Base-by-base conservation (phyloP, 2,888 invertebrate species). In the Rhamnusium bicolor region DNA sequence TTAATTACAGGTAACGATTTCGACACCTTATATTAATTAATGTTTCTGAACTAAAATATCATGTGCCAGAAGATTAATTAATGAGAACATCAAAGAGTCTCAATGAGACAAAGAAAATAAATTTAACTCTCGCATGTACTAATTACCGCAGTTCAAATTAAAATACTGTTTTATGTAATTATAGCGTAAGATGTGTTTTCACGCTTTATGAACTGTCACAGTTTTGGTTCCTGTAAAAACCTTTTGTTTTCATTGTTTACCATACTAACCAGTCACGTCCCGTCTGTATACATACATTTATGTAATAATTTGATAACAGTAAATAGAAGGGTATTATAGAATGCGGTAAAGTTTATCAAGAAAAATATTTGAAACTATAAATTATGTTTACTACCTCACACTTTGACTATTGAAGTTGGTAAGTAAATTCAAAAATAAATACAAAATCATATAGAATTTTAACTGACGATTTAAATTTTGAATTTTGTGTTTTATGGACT, bases 31-130 rank as follows among this genome's bases (percentile, higher is more conserved):
- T 71, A 65, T 65, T 71, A 71, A 71, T 71, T 65, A 71, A 71
- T 56, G 56, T 19, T 65, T 14, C 21, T 19, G 18, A 71, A 71
- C 71, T 65, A 51, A 65, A 71, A 65, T 71, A 60, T 65, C 56
- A 58, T 51, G 62, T 65, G 65, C 65, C 65, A 58, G 27, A 70
- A 58, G 32, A 71, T 63, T 65, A 71, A 65, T 71, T 65, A 71
- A 56, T 71, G 65, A 54, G 61, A 71, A 58, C 54, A 65, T 71
- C 65, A 71, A 65, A 71, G 71, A 63, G 58, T 18, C 51, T 49
- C 56, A 58, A 63, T 56, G 65, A 56, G 65, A 70, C 70, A 70
- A 70, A 65, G 70, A 58, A 70, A 65, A 70, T 70, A 70, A 54
- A 66, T 66, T 66, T 66, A 66, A 40, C 54, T 66, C 54, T 54